Percentiles rank a stretch among this genome's conserved stretches.
phyloP scores from a whole-genome alignment of 35 echinoderm and acorn worm genomes.

The Eucidaris tribuloides region DNA sequence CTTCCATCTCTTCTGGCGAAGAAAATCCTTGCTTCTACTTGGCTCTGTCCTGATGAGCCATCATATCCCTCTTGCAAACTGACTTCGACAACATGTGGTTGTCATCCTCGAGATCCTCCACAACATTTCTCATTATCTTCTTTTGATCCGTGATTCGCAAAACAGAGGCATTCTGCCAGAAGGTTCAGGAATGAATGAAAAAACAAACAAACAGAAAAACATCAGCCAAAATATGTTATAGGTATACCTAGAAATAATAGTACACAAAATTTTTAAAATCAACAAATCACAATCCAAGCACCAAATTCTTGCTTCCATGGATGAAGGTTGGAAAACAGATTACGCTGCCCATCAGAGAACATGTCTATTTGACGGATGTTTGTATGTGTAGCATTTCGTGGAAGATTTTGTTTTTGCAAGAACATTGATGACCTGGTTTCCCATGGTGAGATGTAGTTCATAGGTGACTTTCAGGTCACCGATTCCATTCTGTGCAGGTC shows the following conservation, averaged over 20 bases:
- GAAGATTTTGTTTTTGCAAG: conserved; percentile 3
- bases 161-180: no score
- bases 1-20: background rate
- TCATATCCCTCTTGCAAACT: conserved; percentile 29
- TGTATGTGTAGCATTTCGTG: conserved; percentile 21
- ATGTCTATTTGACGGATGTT: background rate
- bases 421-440: conserved; percentile 8
- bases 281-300: no score
- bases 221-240: no score
- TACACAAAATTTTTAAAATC: no score
- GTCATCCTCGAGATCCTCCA: background rate
- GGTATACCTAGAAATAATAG: no score
- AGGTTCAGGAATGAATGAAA: no score
- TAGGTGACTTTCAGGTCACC: no score
- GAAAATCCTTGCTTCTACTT: conserved; percentile 23
- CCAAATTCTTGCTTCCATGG: background rate
- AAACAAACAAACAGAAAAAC: no score
- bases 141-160: no score
- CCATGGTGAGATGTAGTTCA: no score
- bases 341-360: background rate
- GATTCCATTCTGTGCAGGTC: no score
- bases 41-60: conserved; percentile 39
- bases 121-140: conserved; percentile 6
- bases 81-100: background rate
- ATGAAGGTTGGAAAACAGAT: background rate